Evolutionary conservation across 2,888 invertebrate genomes (phyloP), one percentile per base, ranked within the genome.

Genomic region (Brachynemurus nebulosus): DNA sequence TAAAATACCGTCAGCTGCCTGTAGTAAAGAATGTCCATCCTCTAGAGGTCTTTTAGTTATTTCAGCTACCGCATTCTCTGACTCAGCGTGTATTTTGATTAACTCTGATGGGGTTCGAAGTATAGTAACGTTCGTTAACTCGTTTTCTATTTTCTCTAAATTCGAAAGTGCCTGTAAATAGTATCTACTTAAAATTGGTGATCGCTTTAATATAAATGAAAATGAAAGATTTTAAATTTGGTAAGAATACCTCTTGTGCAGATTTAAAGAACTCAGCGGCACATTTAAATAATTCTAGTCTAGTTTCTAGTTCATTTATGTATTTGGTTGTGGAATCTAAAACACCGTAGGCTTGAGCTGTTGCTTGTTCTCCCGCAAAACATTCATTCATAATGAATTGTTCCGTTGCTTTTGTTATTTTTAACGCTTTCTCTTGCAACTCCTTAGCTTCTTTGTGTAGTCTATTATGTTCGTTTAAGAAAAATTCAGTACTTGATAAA

Each of bases 401-500:
- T 61, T 86, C 86, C 12, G 84, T 85, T 30, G 81, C 80, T 55
- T 80, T 77, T 17, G 85, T 78, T 53, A 86, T 78, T 61, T 79
- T 81, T 41, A 86, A 63, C 6, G 82, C 79, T 53, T 75, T 72
- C 59, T 86, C 86, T 59, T 86, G 80, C 47, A 84, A 66, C 47
- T 78, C 73, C 66, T 78, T 71, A 18, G 83, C 82, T 63, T 82
- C 80, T 18, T 72, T 69, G 53, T 83, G 74, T 54, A 80, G 68
- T 57, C 78, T 78, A 46, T 69, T 70, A 56, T 85, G 74, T 54
- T 81, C 78, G 56, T 75, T 72, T n/a, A 79, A 68, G 25, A 84
- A 64, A 40, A 75, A 63, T 57, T 78, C 78, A 7, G 82, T 74
- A 47, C 78, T 76, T 12, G 77, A 70, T 18, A 75, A 71, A 5